A percentile compares a stretch with the other conserved stretches of the same genome.
Evolutionary conservation across 92 coral and sea anemone genomes (phyloP).

Genomic region (Porites lobata): DNA sequence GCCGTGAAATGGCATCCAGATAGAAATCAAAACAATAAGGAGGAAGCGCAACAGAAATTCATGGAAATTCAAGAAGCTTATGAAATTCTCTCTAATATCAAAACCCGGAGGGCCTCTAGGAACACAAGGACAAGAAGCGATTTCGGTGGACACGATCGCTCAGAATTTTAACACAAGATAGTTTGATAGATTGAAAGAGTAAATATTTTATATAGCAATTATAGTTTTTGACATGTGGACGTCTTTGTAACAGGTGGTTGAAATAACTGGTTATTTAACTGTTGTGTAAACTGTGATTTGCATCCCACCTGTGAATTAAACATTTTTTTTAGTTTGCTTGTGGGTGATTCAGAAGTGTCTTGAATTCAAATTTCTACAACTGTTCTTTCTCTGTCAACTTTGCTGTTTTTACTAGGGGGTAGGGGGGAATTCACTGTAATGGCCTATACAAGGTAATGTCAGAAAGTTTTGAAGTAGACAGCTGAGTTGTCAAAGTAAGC

Average conservation of each 20-base stretch:
- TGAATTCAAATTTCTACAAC: no score
- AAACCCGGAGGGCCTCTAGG: slow-evolving; percentile 79
- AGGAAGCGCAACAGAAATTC: slow-evolving; percentile 87
- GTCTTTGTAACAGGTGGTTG: slow-evolving; percentile 11
- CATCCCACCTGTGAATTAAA: slow-evolving; percentile 9
- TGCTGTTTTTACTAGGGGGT: no score
- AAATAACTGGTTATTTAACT: slow-evolving; percentile 12
- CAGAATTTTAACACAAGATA: slow-evolving; percentile 61
- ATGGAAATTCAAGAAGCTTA: slow-evolving; percentile 99
- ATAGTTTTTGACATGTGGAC: background rate
- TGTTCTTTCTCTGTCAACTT: no score
- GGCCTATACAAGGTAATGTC: no score
- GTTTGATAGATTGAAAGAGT: background rate
- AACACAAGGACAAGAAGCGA: slow-evolving; percentile 82
- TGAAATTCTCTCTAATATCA: slow-evolving; percentile 90
- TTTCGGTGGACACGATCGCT: slow-evolving; percentile 64
- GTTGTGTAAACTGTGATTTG: slow-evolving; percentile 22
- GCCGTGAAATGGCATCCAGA: slow-evolving; percentile 98
- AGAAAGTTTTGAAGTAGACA: no score
- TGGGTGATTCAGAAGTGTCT: no score
- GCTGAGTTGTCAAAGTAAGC: no score
- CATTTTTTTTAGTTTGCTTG: no score
- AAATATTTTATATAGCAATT: slow-evolving; percentile 20
- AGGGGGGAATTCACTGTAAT: no score
- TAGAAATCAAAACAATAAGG: slow-evolving; percentile 78